Evolutionary conservation across 2,888 invertebrate genomes (phyloP), one percentile per base, ranked within the genome.

Genomic region (Ferrisia virgata): DNA sequence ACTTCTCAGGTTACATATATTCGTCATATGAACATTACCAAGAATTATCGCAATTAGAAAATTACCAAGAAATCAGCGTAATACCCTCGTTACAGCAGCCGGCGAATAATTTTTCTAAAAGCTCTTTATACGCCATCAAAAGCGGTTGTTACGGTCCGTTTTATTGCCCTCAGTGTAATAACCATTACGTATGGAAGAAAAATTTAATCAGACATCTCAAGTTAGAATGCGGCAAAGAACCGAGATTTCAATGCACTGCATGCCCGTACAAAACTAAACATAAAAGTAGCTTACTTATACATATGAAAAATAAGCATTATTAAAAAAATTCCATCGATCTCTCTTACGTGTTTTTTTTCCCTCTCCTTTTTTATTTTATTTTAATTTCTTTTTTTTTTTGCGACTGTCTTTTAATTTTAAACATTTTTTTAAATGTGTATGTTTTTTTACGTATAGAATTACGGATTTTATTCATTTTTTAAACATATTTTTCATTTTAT

Each of bases 121-220:
- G 83, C 69, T 83, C 83, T 39, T 43, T 83, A 40, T 83, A 83
- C 83, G 72, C 83, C 31, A 76, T 83, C 72, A 72, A 72, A 47
- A 83, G 43, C 76, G 83, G 72, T 43, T 83, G 72, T 33, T 83
- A 83, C 43, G 83, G 83, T 25, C 76, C 72, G 33, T 83, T 72
- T 72, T 83, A 39, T 39, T 83, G 83, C 18, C 83, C 83, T 18
- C 83, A 72, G 33, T 83, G 83, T 43, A 72, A 83, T 31, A 83
- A 83, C 69, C 72, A 76, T 83, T 83, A 83, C 76, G 43, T 72
- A 39, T 83, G 83, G 83, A 83, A 83, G 76, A 83, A 83, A 83
- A 83, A 83, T 83, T 76, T 83, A 33, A 76, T 76, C 36, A 83
- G 83, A 47, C 83, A 83, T 40, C 36, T 83, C 72, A 83, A 83